Evolutionary conservation across 2,797 vertebrate species (phyloP).

Genomic region (Ctenopoma kingsleyae): DNA sequence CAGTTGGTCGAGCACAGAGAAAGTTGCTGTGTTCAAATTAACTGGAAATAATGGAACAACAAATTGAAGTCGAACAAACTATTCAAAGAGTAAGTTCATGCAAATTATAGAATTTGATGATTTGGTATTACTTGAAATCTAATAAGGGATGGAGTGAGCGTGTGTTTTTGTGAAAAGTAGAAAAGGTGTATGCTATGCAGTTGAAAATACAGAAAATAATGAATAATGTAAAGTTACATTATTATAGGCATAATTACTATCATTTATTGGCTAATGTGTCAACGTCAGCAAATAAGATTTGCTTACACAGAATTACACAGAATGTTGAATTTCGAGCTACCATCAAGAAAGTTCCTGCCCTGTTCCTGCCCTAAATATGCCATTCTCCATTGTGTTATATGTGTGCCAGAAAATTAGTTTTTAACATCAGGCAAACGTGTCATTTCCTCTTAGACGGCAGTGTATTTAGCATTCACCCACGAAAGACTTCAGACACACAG

Average conservation of each 20-base stretch:
- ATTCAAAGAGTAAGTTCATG: constrained; percentile 51
- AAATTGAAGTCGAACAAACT: constrained; percentile 65
- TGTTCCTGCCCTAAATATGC: constrained; percentile 7
- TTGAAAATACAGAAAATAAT: background rate
- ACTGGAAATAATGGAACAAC: constrained; percentile 70
- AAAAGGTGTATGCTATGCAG: background rate
- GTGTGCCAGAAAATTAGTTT: constrained; percentile 40
- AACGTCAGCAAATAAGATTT: background rate
- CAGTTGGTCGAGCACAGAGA: constrained; percentile 60
- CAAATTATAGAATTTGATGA: constrained; percentile 33
- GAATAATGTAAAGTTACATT: background rate
- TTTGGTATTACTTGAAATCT: constrained; percentile 20
- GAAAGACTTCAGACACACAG: constrained; percentile 21
- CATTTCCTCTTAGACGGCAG: constrained; percentile 44
- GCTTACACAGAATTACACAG: background rate
- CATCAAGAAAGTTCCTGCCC: background rate
- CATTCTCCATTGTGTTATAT: constrained; percentile 1
- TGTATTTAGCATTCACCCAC: constrained; percentile 41
- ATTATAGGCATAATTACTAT: constrained; percentile 1
- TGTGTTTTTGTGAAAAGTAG: background rate
- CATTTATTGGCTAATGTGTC: constrained; percentile 6
- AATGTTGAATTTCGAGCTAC: constrained; percentile 7
- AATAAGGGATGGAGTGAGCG: background rate
- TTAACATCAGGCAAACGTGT: constrained; percentile 53
- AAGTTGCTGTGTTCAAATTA: constrained; percentile 62